Evolutionary conservation across 2,888 invertebrate genomes (phyloP), one percentile per base, ranked within the genome.

Genomic region (Pammene aurita): DNA sequence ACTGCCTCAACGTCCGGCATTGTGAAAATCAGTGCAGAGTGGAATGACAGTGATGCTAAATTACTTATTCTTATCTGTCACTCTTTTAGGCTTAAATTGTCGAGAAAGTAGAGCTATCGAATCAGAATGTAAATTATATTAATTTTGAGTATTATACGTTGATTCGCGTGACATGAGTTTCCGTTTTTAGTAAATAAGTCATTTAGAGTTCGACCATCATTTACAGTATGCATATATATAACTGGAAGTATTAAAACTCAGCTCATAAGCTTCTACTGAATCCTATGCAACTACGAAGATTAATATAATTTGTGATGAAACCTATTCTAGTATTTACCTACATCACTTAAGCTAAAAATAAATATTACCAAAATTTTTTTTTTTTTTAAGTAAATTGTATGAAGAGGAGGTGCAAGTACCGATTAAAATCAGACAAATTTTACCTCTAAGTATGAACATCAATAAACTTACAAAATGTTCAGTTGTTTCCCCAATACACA

Each of bases 401-500:
- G 14, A 46, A 62, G 62, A 41, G 52, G 41, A 38, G 14, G 18
- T 41, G 18, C 4, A 62, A 52, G n/a, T 41, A n/a, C 50, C 41
- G 18, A 62, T 50, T 50, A 38, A 38, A 13, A 50, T 62, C 50
- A 38, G 50, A 62, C 35, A 62, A 50, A 41, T 38, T 52, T 52
- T 50, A 62, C 62, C 50, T 62, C 62, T 52, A 26, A 41, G 26
- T 52, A 50, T 18, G 41, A 26, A 44, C 55, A 55, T 42, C 44
- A 66, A 57, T 66, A 66, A 48, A 48, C 41, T 46, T 66, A 57
- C 42, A 66, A 46, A 66, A 46, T 46, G 44, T 70, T 66, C 42
- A 50, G 46, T 64, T 71, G 71, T 73, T 61, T 52, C 60, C 58
- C 70, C 71, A 70, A 71, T 65, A 75, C 76, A 64, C 70, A 75